Base-by-base conservation (phyloP, 2,113 vertebrate genomes). In the Trematomus loennbergii region DNA sequence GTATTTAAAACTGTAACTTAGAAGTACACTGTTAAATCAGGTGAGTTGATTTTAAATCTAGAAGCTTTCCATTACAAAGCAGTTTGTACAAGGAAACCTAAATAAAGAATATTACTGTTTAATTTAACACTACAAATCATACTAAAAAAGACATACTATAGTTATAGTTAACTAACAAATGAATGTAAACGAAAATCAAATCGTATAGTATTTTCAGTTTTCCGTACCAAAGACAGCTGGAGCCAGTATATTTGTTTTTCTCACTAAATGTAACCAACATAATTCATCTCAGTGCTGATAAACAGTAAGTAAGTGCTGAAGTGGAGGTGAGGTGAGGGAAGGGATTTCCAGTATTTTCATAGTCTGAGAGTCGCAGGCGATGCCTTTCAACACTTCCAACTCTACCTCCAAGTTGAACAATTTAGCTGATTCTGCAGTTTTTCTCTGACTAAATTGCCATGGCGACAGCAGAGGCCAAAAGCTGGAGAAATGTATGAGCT, bases 401-500 rank as follows among this genome's bases (percentile, higher is more conserved):
- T 84, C 70, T 85, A 89, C 78, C 83, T 93, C 84, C 64, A 66
- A 91, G 88, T 86, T 69, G 84, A 91, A 88, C 81, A 80, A 72
- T 79, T 78, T 68, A 90, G 91, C 91, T 73, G 91, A 91, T 69
- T 75, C 78, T 59, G 84, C 86, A 81, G 20, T 84, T 90, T 83
- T 74, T 66, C 79, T 78, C 76, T 12, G 72, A 89, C 90, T 87
- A 87, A 91, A 91, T 81, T 91, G 81, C 87, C 85, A 88, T 92
- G 89, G 90, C 84, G 79, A 90, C 84, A 80, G 79, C 74, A 9
- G 72, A 70, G 72, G 90, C 88, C 90, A 90, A 85, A 85, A 88
- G 75, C 83, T 82, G 86, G 25, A 79, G 87, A 91, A 92, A 89
- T 92, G 90, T 89, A 91, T 72, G 84, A 88, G 88, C 20, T 36